phyloP scores from a whole-genome alignment of 2,888 invertebrate genomes.

The Phyllotreta striolata region DNA sequence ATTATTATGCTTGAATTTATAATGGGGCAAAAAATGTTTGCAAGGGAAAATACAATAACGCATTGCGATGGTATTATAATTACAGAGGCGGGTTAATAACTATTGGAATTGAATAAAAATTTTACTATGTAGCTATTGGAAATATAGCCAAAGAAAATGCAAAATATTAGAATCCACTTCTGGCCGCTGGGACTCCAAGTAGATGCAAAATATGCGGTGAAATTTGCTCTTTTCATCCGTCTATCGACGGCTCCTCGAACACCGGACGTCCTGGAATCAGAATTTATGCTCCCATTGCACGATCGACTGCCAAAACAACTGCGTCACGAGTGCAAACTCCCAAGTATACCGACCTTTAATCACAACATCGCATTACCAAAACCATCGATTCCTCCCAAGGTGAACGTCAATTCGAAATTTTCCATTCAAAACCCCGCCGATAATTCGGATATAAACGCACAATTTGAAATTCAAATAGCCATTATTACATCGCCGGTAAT shows the following conservation, averaged over 20 bases:
- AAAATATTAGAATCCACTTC: background rate
- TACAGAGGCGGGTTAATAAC: no score
- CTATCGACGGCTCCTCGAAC: conserved; percentile 13
- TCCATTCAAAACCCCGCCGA: conserved; percentile 20
- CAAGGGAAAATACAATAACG: no score
- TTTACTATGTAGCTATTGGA: no score
- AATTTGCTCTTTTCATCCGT: background rate
- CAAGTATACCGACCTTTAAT: conserved; percentile 16
- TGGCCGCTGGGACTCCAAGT: background rate
- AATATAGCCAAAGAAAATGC: no score
- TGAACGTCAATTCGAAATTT: conserved; percentile 22
- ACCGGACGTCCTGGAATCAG: conserved; percentile 7
- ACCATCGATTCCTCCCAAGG: conserved; percentile 14
- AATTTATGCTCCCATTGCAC: conserved; percentile 26
- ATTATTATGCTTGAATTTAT: conserved; percentile 12
- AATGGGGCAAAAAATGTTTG: background rate
- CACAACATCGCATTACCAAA: conserved; percentile 7
- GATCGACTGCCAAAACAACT: conserved; percentile 25
- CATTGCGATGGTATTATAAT: no score
- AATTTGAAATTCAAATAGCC: no score
- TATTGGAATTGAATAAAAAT: no score
- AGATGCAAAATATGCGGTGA: conserved; percentile 6
- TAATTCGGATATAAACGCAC: background rate
- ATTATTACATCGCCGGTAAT: no score
- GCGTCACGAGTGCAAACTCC: conserved; percentile 18